Percentiles rank a stretch among this genome's conserved stretches.
Conservation (phyloP, 1,140 invertebrate species). For the Cardiocondyla obscurior region DNA sequence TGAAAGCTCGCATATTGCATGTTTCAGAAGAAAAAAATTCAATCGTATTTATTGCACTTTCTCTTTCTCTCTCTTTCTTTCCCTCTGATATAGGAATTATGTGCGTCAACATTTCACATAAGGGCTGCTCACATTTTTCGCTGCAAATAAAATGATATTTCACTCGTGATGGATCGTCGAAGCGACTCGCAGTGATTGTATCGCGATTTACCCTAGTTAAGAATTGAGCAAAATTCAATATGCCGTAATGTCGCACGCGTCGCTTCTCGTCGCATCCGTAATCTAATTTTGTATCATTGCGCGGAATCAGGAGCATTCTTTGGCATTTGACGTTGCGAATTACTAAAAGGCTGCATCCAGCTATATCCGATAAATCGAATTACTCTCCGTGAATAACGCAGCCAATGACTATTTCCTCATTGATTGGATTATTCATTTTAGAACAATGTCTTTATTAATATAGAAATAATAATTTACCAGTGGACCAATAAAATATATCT, state of each 20-base stretch:
- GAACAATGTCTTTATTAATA: neutral
- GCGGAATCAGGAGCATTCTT: constrained; percentile 40
- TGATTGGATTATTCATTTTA: constrained; percentile 35
- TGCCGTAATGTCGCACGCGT: constrained; percentile 6
- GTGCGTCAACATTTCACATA: neutral
- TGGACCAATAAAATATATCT: neutral
- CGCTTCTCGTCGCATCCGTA: constrained; percentile 7
- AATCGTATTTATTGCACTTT: constrained; percentile 4
- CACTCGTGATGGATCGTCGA: neutral
- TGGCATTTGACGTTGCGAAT: constrained; percentile 10
- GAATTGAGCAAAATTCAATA: constrained; percentile 35
- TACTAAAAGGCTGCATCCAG: neutral
- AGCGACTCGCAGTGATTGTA: neutral
- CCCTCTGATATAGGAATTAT: constrained; percentile 16
- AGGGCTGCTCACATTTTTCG: neutral
- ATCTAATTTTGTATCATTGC: constrained; percentile 50
- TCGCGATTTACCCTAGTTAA: constrained; percentile 31
- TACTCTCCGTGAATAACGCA: constrained; percentile 17
- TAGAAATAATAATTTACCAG: neutral
- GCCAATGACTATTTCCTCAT: neutral
- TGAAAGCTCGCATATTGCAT: too few species aligned
- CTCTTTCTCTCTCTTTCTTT: neutral
- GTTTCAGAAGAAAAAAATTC: neutral
- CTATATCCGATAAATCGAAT: constrained; percentile 4
- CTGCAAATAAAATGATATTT: constrained; percentile 25